These are phyloP conservation scores for Cryptoprocta ferox DNA, from an alignment of 2,797 vertebrate genomes.

Conservation along the genomic window DNA sequence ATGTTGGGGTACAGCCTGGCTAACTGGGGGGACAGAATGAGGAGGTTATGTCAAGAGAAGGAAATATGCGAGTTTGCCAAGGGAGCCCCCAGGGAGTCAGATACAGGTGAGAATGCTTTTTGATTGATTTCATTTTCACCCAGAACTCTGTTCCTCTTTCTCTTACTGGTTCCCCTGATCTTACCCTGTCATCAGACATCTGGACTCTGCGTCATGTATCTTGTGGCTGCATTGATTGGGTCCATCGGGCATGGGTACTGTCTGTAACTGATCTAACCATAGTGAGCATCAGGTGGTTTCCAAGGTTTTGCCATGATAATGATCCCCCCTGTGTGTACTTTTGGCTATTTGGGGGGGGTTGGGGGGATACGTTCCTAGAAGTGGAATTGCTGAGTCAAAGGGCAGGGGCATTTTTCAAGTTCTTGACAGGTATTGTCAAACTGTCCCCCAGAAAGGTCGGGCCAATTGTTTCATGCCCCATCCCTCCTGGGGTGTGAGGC, in stretches of 20 bases:
- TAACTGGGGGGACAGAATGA: constrained; percentile 78
- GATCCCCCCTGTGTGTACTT: background rate
- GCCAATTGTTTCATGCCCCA: background rate
- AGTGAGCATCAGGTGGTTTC: background rate
- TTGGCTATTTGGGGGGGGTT: background rate
- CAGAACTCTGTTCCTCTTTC: background rate
- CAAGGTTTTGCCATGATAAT: background rate
- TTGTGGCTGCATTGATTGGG: background rate
- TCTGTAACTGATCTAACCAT: too few relatives aligned
- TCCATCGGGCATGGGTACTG: background rate
- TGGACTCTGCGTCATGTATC: fast-evolving
- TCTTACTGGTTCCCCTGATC: background rate
- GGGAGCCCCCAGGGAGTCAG: background rate
- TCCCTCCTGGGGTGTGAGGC: background rate
- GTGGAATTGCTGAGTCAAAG: background rate
- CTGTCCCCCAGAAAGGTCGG: background rate
- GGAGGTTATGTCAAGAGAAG: background rate
- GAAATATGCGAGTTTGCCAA: background rate
- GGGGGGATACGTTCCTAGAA: background rate
- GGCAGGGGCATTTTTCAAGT: background rate
- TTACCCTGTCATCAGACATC: background rate
- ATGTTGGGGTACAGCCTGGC: constrained; percentile 83
- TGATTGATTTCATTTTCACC: background rate
- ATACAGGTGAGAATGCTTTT: background rate
- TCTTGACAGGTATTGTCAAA: background rate